These are phyloP conservation scores for Pinctada fucata DNA, from an alignment of 2,888 invertebrate genomes.

Conservation along the genomic window DNA sequence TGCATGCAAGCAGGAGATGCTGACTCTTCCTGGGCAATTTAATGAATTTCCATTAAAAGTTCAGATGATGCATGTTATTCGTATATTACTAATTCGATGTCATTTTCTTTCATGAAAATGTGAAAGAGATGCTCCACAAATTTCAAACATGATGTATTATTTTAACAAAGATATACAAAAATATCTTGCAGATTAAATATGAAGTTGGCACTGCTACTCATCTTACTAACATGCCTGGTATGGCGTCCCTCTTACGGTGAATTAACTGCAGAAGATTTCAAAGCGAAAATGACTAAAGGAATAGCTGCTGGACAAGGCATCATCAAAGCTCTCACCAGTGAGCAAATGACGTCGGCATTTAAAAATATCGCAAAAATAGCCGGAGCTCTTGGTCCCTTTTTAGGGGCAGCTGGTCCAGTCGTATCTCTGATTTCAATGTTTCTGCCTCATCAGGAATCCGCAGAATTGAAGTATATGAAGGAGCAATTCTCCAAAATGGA, in stretches of 20 bases:
- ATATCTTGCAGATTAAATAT: too few species aligned
- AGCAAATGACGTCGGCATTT: background rate
- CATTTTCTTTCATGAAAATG: too few species aligned
- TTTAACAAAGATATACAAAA: too few species aligned
- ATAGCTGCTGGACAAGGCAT: slow-evolving; percentile 1
- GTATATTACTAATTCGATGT: too few species aligned
- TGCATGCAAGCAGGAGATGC: too few species aligned
- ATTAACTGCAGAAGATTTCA: background rate
- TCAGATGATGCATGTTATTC: too few species aligned
- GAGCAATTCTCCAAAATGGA: slow-evolving; percentile 9
- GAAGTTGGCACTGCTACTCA: too few species aligned
- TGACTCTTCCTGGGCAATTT: too few species aligned
- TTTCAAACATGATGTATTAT: too few species aligned
- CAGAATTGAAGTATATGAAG: background rate
- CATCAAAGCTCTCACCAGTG: background rate
- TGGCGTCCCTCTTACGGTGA: background rate
- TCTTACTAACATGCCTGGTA: too few species aligned
- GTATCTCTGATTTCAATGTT: slow-evolving; percentile 5
- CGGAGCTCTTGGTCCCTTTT: background rate
- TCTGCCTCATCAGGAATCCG: slow-evolving; percentile 4
- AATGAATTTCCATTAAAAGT: too few species aligned
- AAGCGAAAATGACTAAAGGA: background rate
- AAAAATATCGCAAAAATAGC: background rate
- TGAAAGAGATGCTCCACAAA: too few species aligned
- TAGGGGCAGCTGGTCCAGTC: slow-evolving; percentile 8